phyloP scores from a whole-genome alignment of 1,140 invertebrate species.

The Tetranychus cinnabarinus region DNA sequence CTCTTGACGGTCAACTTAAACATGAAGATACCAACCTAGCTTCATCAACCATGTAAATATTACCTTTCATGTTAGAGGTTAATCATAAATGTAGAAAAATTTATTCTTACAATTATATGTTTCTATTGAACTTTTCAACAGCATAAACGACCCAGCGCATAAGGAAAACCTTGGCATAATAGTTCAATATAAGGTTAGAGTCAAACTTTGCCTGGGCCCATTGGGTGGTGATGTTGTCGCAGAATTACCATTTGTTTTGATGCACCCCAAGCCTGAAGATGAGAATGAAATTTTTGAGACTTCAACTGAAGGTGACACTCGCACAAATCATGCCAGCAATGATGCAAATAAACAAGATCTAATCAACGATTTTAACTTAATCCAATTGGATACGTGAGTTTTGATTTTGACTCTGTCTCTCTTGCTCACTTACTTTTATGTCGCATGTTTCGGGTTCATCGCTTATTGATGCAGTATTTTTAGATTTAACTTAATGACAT shows the following conservation, averaged over 20 bases:
- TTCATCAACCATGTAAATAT: constrained; percentile 70
- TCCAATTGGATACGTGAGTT: constrained; percentile 62
- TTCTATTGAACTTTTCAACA: constrained; percentile 18
- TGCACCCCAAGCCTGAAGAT: constrained; percentile 71
- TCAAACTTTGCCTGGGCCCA: constrained; percentile 79
- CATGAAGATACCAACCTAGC: constrained; percentile 99
- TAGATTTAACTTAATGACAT: background rate
- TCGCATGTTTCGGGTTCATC: too few species aligned
- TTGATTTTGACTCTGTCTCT: too few species aligned
- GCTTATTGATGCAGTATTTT: background rate
- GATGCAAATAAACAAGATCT: constrained; percentile 22
- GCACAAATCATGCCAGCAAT: constrained; percentile 9
- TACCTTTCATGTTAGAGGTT: constrained; percentile 13
- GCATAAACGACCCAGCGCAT: constrained; percentile 60
- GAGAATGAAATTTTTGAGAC: constrained; percentile 22
- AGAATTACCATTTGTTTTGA: constrained; percentile 93
- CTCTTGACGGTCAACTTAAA: constrained; percentile 92
- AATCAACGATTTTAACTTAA: constrained; percentile 48
- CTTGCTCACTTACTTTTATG: background rate
- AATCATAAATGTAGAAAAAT: background rate
- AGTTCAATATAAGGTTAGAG: constrained; percentile 95
- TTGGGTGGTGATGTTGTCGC: constrained; percentile 81
- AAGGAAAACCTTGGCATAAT: constrained; percentile 93
- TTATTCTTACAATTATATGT: constrained; percentile 4
- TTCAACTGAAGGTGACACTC: too few species aligned